These are phyloP conservation scores for Drosophila melanosoma DNA, from an alignment of 2,888 invertebrate species.

Conservation along the genomic window DNA sequence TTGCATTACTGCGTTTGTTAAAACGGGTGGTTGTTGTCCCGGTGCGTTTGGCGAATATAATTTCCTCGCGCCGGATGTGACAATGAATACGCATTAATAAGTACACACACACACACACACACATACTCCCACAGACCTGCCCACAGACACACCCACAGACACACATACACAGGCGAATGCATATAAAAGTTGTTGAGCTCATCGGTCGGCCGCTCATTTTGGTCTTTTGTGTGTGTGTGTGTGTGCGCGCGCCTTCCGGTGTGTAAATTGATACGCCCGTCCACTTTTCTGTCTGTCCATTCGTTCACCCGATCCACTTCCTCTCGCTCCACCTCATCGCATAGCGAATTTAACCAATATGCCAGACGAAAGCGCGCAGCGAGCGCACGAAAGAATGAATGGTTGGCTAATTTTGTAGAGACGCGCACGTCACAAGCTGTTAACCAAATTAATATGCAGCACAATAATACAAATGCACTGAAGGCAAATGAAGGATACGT, in stretches of 20 bases:
- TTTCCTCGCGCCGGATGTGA: constrained; percentile 79
- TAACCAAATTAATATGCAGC: constrained; percentile 77
- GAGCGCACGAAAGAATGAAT: constrained; percentile 55
- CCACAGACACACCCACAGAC: background rate
- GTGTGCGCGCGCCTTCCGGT: constrained; percentile 66
- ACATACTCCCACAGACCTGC: background rate
- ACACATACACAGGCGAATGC: constrained; percentile 5
- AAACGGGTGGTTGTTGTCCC: background rate
- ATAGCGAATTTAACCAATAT: constrained; percentile 4
- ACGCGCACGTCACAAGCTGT: constrained; percentile 61
- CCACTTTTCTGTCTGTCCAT: constrained; percentile 46
- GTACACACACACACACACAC: constrained; percentile 49
- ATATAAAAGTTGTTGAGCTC: constrained; percentile 43
- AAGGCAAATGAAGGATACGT: constrained; percentile 57
- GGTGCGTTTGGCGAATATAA: constrained; percentile 70
- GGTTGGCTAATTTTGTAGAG: constrained; percentile 77
- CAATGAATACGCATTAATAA: constrained; percentile 82
- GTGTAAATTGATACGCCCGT: constrained; percentile 75
- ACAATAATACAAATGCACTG: constrained; percentile 60
- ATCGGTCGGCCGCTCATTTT: constrained; percentile 24
- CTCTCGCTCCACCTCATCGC: background rate
- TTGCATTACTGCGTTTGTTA: background rate
- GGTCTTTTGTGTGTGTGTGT: constrained; percentile 12
- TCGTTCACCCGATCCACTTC: constrained; percentile 10
- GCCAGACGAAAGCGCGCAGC: constrained; percentile 42